Evolutionary conservation across 2,888 invertebrate species (phyloP).

Genomic region (Danaus chrysippus): DNA sequence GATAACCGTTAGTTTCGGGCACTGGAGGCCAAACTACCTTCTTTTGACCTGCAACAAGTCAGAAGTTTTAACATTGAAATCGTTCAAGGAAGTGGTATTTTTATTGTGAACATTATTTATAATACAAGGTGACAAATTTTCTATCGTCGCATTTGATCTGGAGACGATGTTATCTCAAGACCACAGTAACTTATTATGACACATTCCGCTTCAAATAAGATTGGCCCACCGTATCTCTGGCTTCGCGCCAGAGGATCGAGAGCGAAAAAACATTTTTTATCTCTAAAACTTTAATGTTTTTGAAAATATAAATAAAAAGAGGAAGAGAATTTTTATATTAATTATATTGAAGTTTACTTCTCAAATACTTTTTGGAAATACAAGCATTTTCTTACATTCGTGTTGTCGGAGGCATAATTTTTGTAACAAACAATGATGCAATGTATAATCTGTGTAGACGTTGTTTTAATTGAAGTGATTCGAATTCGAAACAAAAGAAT

Average conservation of each 20-base stretch:
- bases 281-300: slow-evolving; percentile 23
- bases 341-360: background rate
- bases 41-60: slow-evolving; percentile 83
- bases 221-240: slow-evolving; percentile 61
- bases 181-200: slow-evolving; percentile 61
- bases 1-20: slow-evolving; percentile 82
- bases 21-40: slow-evolving; percentile 93
- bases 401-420: too few species aligned
- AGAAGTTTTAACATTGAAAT: background rate
- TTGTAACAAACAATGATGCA: too few species aligned
- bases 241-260: slow-evolving; percentile 52
- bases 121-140: slow-evolving; percentile 19
- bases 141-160: slow-evolving; percentile 44
- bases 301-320: slow-evolving; percentile 17
- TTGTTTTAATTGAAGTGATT: too few species aligned
- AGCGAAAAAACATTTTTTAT: slow-evolving; percentile 44
- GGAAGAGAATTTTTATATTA: background rate
- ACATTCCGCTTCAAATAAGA: slow-evolving; percentile 70
- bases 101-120: background rate
- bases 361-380: too few species aligned
- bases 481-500: too few species aligned
- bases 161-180: slow-evolving; percentile 43
- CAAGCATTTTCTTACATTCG: too few species aligned
- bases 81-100: background rate
- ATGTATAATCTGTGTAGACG: too few species aligned